Evolutionary conservation across 1,140 invertebrate genomes (phyloP), one percentile per base, ranked within the genome.

Genomic region (Drosophila kohkoa): DNA sequence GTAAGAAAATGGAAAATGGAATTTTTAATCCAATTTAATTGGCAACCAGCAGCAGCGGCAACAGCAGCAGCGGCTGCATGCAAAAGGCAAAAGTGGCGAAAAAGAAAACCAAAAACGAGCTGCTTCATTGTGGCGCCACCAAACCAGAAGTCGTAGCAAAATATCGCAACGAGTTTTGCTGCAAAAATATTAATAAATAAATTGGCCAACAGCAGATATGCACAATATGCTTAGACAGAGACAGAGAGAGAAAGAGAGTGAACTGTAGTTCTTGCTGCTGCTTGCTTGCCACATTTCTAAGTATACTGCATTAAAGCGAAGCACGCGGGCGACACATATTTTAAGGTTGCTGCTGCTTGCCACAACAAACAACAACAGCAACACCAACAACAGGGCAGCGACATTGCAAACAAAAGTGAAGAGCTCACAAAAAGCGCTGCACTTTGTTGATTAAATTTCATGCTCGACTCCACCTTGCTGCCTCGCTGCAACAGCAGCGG

Each of bases 1-100:
- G 71, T 74, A 79, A 72, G 77, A 80, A 88, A 89, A 89, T 89
- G 85, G 85, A 89, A 89, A 89, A 89, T 89, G 85, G 85, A 89
- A 89, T 89, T 89, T 89, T 89, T 89, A 89, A 89, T 89, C 81
- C 86, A 89, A 71, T 89, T 81, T 89, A 89, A 89, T 89, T 89
- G 81, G 78, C 71, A 64, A 45, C 38, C 57, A 62, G 43, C 60
- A 38, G 38, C 58, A 20, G 32, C 58, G 15, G 32, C 35, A 52
- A 2, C 46, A 49, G 11, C n/a, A 35, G 15, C n/a, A 35, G 43
- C 59, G 15, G 30, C 45, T 28, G 45, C 11, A 41, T n/a, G 32
- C 54, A 51, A 64, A 57, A 55, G n/a, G 38, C 62, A 66, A 43
- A 78, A 80, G 66, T 81, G 68, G 43, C 59, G 52, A 62, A 48